A percentile compares a stretch with the other conserved stretches of the same genome.
Conservation (phyloP, 1,140 invertebrate species). For the Nebria ingens region DNA sequence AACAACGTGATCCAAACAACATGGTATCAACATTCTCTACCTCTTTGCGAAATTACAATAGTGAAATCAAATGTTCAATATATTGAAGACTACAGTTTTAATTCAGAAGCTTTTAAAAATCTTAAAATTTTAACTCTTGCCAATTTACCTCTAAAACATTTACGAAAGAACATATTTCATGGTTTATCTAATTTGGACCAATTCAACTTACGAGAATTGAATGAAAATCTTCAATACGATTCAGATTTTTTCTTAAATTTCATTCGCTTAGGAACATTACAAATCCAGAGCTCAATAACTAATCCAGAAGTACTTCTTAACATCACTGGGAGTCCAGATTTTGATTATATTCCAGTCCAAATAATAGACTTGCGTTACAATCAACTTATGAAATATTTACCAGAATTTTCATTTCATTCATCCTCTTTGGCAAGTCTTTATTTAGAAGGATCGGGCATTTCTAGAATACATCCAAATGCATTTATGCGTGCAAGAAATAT, state of each 20-base stretch:
- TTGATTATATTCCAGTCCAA: neutral
- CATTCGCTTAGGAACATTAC: neutral
- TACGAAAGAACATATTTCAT: neutral
- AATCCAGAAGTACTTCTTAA: constrained; percentile 3
- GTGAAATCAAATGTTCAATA: neutral
- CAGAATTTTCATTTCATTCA: neutral
- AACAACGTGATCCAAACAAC: neutral
- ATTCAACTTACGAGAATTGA: neutral
- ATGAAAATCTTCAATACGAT: constrained; percentile 10
- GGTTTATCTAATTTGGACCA: neutral
- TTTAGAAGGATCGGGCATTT: neutral
- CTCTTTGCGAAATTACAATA: constrained; percentile 9
- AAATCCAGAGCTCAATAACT: neutral
- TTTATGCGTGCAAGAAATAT: neutral
- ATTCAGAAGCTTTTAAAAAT: constrained; percentile 4
- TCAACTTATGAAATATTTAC: neutral
- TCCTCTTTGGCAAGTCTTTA: neutral
- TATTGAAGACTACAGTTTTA: constrained; percentile 11
- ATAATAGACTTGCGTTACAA: constrained; percentile 6
- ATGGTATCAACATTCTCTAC: neutral
- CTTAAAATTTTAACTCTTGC: constrained; percentile 12
- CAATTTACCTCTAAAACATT: neutral
- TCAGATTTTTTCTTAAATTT: constrained; percentile 4
- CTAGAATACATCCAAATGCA: neutral
- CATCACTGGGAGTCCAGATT: constrained; percentile 8